Evolutionary conservation across 2,797 vertebrate genomes (phyloP), one percentile per base, ranked within the genome.

Genomic region (Hydrolagus colliei): DNA sequence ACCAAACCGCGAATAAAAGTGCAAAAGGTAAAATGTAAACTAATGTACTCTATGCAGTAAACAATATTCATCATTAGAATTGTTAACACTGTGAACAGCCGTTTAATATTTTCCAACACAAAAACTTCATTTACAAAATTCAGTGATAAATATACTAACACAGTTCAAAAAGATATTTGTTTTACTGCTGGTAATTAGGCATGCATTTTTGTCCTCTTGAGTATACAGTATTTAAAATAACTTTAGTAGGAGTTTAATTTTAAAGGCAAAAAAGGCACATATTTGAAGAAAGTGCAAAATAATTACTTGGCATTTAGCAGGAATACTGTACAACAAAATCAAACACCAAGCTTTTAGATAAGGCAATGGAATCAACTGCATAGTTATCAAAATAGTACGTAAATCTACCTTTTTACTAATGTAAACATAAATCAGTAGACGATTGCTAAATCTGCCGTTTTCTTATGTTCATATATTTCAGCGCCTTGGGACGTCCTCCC

Each of bases 261-360:
- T 32, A 27, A 79, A 63, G 61, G 59, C 32, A 84, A 84, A 65
- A 18, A 6, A 32, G 32, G 22, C 41, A 52, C 41, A 52, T 16
- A 65, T 61, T 74, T 16, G 16, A 77, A 77, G 65, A 80, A 61
- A 84, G 79, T 84, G 79, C 79, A 84, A 84, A 84, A 62, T 68
- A 20, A 67, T 80, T 62, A 9, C 63, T 80, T 80, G 2, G 75
- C 32, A 12, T 41, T 52, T 20, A 52, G 18, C 18, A 61, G 52
- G 11, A 65, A 84, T 20, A 65, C 16, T 16, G n/a, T 32, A 41
- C 1, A 84, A 68, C 18, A 71, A 84, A 77, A 20, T n/a, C 52
- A 41, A 59, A 59, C 65, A 32, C 2, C 14, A 82, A 27, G 35
- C 63, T 82, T 32, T 35, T 35, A 52, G 41, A 68, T 4, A 13